Base-by-base conservation (phyloP, 2,888 invertebrate species). In the Keiferia lycopersicella region DNA sequence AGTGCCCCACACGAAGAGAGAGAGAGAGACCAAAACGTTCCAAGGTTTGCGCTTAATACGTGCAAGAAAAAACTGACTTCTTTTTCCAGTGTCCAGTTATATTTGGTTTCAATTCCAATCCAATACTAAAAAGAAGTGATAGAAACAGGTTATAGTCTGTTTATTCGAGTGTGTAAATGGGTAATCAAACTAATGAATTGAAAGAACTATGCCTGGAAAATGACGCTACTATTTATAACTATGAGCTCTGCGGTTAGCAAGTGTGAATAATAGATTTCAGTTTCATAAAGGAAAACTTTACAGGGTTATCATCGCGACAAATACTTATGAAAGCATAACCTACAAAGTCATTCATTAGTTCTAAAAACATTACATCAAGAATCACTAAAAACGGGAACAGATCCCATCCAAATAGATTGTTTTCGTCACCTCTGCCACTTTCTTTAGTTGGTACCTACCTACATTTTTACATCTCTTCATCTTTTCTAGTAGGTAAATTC, bases 121-220 rank as follows among this genome's bases (percentile, higher is more conserved):
- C 14, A 41, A n/a, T n/a, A n/a, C n/a, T n/a, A n/a, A n/a, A n/a
- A n/a, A n/a, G 18, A 18, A 10, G 8, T 18, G 16, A 45, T 66
- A 53, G 48, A 62, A 68, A 66, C 67, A 48, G 70, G 73, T 71
- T 73, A 41, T 65, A 73, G 71, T 77, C 74, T 66, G 75, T 76
- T 75, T 67, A 67, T 68, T 73, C 71, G 53, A 75, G 76, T 75
- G 69, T 67, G 56, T 22, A 38, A 60, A 45, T 56, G 58, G 60
- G 64, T 66, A 71, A n/a, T n/a, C n/a, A n/a, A n/a, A n/a, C n/a
- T n/a, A n/a, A 68, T 70, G 64, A 61, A 66, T 68, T 66, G 65
- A 70, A 67, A 66, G 63, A 67, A 65, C 61, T 64, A 58, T 48
- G 48, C 26, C 11, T 14, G 20, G 22, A 53, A 26, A 53, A 14